A percentile compares a stretch with the other conserved stretches of the same genome.
These are phyloP conservation scores for Pipistrellus nathusii DNA, from an alignment of 2,797 vertebrate genomes.

Conservation along the genomic window DNA sequence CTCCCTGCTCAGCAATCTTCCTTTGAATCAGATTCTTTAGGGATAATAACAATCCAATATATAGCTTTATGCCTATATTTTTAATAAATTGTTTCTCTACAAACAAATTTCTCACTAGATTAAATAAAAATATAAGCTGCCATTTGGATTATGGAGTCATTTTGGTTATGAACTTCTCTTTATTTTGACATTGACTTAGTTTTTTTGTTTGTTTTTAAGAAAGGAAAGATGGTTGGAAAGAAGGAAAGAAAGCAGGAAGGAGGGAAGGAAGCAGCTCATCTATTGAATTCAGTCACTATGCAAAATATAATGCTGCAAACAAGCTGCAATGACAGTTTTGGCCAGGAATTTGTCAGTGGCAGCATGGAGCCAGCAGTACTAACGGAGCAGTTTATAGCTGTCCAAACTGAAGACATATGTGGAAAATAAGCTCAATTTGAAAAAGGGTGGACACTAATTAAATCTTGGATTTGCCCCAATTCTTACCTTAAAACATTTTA, in stretches of 20 bases:
- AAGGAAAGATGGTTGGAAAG: neutral
- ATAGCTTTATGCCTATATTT: neutral
- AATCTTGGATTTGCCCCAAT: neutral
- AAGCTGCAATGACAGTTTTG: neutral
- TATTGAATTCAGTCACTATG: constrained; percentile 12
- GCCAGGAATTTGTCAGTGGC: neutral
- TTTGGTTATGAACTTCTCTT: neutral
- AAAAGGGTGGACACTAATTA: neutral
- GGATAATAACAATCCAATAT: neutral
- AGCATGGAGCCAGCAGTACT: neutral
- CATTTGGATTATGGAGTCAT: neutral
- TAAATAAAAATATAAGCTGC: neutral
- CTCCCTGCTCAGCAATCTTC: neutral
- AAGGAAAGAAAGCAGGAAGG: neutral
- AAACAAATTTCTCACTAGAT: neutral
- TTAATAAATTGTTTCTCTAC: neutral
- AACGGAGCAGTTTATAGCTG: neutral
- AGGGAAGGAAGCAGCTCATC: neutral
- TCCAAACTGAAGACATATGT: neutral
- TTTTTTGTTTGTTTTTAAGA: neutral
- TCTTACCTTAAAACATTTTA: neutral
- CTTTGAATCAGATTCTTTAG: neutral
- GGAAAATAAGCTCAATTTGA: neutral
- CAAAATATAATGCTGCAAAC: constrained; percentile 2
- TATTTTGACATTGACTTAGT: neutral